Evolutionary conservation across 2,797 vertebrate species (phyloP).

Genomic region (Prunella strophiata): DNA sequence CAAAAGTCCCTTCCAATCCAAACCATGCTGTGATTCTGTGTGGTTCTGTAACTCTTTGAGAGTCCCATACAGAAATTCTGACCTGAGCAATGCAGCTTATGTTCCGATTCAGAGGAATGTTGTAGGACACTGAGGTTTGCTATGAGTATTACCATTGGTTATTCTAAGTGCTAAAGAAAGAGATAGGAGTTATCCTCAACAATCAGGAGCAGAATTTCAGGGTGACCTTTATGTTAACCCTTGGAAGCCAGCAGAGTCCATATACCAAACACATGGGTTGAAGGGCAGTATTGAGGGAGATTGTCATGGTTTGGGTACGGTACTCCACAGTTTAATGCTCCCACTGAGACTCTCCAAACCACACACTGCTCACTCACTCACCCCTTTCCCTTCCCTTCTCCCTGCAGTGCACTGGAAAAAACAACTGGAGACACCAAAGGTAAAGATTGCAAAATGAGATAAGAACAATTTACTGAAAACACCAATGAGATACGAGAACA

Average conservation of each 20-base stretch:
- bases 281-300: neutral
- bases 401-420: neutral
- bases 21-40: neutral
- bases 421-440: neutral
- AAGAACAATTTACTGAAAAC: neutral
- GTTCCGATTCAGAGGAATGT: neutral
- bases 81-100: neutral
- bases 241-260: neutral
- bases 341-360: neutral
- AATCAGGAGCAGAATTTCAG: neutral
- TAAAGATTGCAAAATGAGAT: neutral
- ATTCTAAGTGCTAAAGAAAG: neutral
- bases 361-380: accelerated
- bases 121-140: neutral
- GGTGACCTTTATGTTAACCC: neutral
- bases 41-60: neutral
- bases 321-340: neutral
- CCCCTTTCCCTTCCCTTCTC: neutral
- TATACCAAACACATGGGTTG: neutral
- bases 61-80: neutral
- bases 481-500: accelerated
- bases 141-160: neutral
- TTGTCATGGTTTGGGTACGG: neutral
- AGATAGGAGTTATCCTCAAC: neutral
- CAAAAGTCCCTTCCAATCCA: neutral